Conservation (phyloP, 2,797 vertebrate species). For the Allenopithecus nigroviridis region DNA sequence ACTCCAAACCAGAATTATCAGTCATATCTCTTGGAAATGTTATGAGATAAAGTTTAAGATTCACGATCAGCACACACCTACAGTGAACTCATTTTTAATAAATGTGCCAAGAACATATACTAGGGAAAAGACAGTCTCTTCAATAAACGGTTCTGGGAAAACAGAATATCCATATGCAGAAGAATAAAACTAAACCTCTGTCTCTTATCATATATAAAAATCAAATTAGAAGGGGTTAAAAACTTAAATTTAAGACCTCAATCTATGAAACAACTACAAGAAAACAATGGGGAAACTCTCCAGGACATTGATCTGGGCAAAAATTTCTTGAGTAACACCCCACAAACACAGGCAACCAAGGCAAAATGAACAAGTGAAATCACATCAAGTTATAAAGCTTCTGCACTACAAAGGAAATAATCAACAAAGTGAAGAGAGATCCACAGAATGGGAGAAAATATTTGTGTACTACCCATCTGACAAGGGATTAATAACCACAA, state of each 20-base stretch:
- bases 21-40: slow-evolving; percentile 18
- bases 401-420: not conserved
- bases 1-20: slow-evolving; percentile 23
- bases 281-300: not conserved
- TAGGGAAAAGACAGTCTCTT: not conserved
- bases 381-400: not conserved
- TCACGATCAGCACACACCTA: not conserved
- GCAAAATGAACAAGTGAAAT: not conserved
- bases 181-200: not conserved
- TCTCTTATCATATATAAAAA: not conserved
- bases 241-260: not conserved
- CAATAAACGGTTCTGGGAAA: not conserved
- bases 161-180: not conserved
- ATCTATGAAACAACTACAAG: not conserved
- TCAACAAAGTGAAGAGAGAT: not conserved
- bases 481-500: not conserved
- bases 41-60: slow-evolving; percentile 25
- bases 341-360: not conserved
- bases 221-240: not conserved
- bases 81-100: not conserved
- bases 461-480: not conserved
- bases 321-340: not conserved
- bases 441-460: not conserved
- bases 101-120: not conserved
- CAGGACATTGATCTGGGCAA: not conserved